Evolutionary conservation across 2,113 vertebrate genomes (phyloP).

Genomic region (Oreotrochilus melanogaster): DNA sequence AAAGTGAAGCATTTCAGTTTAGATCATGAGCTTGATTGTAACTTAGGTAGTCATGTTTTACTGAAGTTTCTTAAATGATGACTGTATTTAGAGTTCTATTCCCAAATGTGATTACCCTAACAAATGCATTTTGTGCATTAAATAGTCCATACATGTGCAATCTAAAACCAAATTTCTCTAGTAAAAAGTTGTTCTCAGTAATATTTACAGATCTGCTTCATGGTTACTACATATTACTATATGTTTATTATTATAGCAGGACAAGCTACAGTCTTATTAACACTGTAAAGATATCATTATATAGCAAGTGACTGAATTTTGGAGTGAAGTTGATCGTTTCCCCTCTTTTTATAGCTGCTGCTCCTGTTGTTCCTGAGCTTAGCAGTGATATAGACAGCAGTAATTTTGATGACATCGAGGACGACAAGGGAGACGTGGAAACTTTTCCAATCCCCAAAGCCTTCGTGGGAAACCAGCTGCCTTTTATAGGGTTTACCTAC

Average conservation of each 20-base stretch:
- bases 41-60: not conserved
- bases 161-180: not conserved
- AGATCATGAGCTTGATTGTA: not conserved
- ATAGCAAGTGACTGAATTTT: not conserved
- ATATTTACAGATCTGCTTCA: not conserved
- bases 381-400: constrained; percentile 98
- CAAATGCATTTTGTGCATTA: not conserved
- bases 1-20: not conserved
- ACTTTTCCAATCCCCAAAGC: constrained; percentile 97
- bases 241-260: not conserved
- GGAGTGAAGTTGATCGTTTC: constrained; percentile 19
- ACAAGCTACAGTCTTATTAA: not conserved
- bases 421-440: constrained; percentile 96
- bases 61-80: not conserved
- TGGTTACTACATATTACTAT: not conserved
- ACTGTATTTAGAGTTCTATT: not conserved
- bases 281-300: not conserved
- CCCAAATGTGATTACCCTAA: not conserved
- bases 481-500: constrained; percentile 98
- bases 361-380: constrained; percentile 96
- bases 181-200: not conserved
- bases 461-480: constrained; percentile 97
- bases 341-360: constrained; percentile 82
- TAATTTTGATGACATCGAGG: constrained; percentile 98
- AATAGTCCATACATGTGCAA: not conserved